Evolutionary conservation across 2,113 vertebrate species (phyloP).

Genomic region (Glaucomys volans): DNA sequence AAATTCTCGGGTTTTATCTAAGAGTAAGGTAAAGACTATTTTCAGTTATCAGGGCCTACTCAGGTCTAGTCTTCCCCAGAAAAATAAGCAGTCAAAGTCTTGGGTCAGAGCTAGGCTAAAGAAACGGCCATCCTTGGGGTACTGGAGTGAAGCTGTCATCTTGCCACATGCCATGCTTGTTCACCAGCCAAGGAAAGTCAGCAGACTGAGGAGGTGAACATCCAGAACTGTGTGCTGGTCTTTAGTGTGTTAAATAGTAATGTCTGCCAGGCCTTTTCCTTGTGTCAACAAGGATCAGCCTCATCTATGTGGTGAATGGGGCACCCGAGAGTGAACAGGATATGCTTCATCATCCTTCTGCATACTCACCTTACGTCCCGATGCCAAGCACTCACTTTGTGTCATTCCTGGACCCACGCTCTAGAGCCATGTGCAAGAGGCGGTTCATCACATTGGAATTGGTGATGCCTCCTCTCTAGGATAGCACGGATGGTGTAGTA

Average conservation of each 20-base stretch:
- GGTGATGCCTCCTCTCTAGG: not conserved
- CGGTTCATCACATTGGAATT: not conserved
- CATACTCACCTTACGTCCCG: not conserved
- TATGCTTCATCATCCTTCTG: not conserved
- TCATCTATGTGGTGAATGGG: not conserved
- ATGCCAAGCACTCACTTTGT: not conserved
- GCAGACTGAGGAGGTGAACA: not conserved
- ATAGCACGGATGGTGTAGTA: not conserved
- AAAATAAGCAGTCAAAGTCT: not conserved
- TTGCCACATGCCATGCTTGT: not conserved
- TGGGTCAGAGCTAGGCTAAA: not conserved
- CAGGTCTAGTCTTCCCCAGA: not conserved
- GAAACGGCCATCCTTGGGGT: not conserved
- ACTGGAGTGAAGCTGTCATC: not conserved
- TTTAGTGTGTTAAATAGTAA: not conserved
- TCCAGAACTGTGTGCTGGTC: not conserved
- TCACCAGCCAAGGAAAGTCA: not conserved
- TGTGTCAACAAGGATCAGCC: not conserved
- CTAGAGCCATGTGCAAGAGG: not conserved
- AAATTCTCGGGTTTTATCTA: not conserved
- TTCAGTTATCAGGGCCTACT: not conserved
- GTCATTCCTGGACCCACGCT: not conserved
- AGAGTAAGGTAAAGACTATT: not conserved
- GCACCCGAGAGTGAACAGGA: not conserved
- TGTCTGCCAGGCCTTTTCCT: not conserved